Evolutionary conservation across 2,888 invertebrate genomes (phyloP).

Genomic region (Pecten maximus): DNA sequence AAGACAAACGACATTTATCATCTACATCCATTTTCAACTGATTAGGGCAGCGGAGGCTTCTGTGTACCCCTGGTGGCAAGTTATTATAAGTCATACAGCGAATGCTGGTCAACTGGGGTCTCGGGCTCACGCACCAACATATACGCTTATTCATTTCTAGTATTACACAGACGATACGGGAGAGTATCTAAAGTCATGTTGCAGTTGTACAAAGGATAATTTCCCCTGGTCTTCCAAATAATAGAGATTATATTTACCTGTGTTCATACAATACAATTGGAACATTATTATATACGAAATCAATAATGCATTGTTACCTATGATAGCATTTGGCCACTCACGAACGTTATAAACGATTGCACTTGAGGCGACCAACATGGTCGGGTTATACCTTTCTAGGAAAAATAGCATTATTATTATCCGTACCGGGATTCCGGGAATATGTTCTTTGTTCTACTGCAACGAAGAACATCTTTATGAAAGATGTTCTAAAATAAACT

Average conservation of each 20-base stretch:
- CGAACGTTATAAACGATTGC: not conserved
- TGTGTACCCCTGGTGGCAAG: not conserved
- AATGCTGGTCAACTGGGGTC: not conserved
- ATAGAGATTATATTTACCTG: not conserved
- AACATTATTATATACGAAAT: not conserved
- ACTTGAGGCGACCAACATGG: not conserved
- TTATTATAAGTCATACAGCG: conserved; percentile 18
- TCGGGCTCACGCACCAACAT: not conserved
- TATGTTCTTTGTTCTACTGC: conserved; percentile 1
- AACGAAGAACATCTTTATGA: conserved; percentile 11
- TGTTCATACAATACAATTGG: conserved; percentile 32
- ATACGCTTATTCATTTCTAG: conserved; percentile 24
- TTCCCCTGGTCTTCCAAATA: not conserved
- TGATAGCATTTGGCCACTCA: not conserved
- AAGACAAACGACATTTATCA: conserved; percentile 33
- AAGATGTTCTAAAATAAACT: conserved; percentile 30
- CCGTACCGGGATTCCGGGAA: not conserved
- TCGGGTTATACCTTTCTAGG: conserved; percentile 26
- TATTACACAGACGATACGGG: not conserved
- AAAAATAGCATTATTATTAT: conserved; percentile 11
- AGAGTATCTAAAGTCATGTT: not conserved
- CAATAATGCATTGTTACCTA: not conserved
- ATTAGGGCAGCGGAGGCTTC: conserved; percentile 9
- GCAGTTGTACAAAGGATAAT: not conserved
- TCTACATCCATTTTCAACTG: conserved; percentile 12